Conservation (phyloP, 2,113 vertebrate species). For the Calypte anna region DNA sequence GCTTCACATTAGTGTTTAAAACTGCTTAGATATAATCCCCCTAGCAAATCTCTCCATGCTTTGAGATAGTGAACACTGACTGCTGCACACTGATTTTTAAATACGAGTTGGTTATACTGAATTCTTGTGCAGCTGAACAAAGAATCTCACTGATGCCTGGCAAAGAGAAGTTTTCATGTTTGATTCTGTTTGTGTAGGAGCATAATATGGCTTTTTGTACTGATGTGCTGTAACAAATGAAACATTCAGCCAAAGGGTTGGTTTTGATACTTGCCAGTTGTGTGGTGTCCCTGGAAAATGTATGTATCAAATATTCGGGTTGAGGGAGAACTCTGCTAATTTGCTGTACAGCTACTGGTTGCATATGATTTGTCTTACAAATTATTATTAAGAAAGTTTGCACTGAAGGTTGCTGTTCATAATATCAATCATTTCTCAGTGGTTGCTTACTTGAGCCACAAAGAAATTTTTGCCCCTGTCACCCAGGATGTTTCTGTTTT, state of each 20-base stretch:
- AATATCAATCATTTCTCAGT: neutral
- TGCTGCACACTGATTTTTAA: conserved; percentile 10
- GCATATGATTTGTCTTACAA: neutral
- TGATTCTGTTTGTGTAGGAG: conserved; percentile 16
- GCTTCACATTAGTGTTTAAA: conserved; percentile 62
- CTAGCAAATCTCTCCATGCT: conserved; percentile 56
- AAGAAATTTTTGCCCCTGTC: neutral
- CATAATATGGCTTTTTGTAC: conserved; percentile 20
- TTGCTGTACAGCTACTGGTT: neutral
- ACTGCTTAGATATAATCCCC: conserved; percentile 68
- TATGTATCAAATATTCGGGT: neutral
- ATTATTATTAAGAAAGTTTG: neutral
- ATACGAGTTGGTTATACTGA: conserved; percentile 10
- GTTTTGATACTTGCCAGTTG: neutral
- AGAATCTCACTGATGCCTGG: conserved; percentile 33
- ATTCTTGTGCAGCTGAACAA: conserved; percentile 59
- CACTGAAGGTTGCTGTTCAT: neutral
- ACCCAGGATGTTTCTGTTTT: neutral
- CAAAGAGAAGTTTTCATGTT: conserved; percentile 21
- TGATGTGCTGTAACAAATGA: neutral
- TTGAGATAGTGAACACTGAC: neutral
- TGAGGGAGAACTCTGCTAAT: neutral
- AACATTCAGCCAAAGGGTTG: neutral
- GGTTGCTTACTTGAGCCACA: neutral
- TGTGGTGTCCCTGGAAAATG: neutral